These are phyloP conservation scores for Carlito syrichta DNA, from an alignment of 2,113 vertebrate species.

Conservation along the genomic window DNA sequence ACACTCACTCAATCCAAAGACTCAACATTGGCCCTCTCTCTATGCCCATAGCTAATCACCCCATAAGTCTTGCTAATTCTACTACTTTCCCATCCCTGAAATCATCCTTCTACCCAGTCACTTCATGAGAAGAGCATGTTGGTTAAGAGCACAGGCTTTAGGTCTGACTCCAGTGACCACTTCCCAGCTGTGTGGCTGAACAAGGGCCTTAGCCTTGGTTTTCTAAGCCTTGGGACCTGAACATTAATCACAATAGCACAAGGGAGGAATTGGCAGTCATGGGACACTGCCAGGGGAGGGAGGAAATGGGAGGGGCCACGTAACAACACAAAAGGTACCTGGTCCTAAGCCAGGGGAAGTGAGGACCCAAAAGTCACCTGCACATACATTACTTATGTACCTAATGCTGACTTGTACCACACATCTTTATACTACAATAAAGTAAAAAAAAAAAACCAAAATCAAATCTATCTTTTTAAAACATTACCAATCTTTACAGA, in stretches of 20 bases:
- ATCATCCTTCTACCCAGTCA: background rate
- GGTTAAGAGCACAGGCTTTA: background rate
- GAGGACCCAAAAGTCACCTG: too few relatives aligned
- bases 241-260: too few relatives aligned
- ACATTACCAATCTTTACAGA: background rate
- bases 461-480: background rate
- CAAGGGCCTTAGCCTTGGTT: background rate
- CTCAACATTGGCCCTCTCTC: background rate
- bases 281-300: too few relatives aligned
- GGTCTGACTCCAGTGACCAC: background rate
- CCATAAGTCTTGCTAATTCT: background rate
- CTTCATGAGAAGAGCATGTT: background rate
- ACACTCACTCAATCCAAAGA: background rate
- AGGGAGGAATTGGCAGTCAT: too few relatives aligned
- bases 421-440: too few relatives aligned
- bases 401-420: too few relatives aligned
- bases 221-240: background rate
- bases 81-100: background rate
- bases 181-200: background rate
- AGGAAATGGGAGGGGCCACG: too few relatives aligned
- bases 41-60: background rate
- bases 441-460: too few relatives aligned
- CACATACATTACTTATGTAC: too few relatives aligned
- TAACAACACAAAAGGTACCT: too few relatives aligned
- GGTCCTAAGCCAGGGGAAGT: too few relatives aligned